A percentile compares a stretch with the other conserved stretches of the same genome.
phyloP scores from a whole-genome alignment of 2,113 vertebrate genomes.

The Nestor notabilis region DNA sequence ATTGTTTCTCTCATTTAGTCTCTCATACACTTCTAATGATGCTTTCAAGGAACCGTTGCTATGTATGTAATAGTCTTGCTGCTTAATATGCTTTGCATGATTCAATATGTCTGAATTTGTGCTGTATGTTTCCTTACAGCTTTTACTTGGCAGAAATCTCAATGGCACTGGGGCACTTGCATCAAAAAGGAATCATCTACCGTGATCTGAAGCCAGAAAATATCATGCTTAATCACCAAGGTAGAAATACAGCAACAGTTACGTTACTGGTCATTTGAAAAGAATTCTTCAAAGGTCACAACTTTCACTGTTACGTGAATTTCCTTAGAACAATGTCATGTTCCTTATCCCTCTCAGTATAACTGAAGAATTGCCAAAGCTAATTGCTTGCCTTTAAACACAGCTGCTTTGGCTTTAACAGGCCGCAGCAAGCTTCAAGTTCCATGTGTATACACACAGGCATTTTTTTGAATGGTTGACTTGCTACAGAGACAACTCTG shows the following conservation, averaged over 20 bases:
- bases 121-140: constrained; percentile 78
- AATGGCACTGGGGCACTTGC: constrained; percentile 98
- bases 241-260: constrained; percentile 65
- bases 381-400: not conserved
- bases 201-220: constrained; percentile 98
- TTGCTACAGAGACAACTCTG: not conserved
- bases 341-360: not conserved
- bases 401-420: not conserved
- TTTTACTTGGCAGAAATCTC: constrained; percentile 99
- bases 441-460: not conserved
- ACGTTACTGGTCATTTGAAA: constrained; percentile 39
- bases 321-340: not conserved
- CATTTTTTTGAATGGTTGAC: not conserved
- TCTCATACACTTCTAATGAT: constrained; percentile 28
- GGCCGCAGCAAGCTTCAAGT: not conserved
- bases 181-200: constrained; percentile 99
- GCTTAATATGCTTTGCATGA: constrained; percentile 37
- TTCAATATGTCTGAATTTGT: constrained; percentile 57
- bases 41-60: constrained; percentile 61
- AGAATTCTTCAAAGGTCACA: constrained; percentile 23
- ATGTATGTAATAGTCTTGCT: not conserved
- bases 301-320: not conserved
- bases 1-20: constrained; percentile 33
- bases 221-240: constrained; percentile 99
- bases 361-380: not conserved